A percentile compares a stretch with the other conserved stretches of the same genome.
phyloP scores from a whole-genome alignment of 2,797 vertebrate species.

The Discoglossus pictus region DNA sequence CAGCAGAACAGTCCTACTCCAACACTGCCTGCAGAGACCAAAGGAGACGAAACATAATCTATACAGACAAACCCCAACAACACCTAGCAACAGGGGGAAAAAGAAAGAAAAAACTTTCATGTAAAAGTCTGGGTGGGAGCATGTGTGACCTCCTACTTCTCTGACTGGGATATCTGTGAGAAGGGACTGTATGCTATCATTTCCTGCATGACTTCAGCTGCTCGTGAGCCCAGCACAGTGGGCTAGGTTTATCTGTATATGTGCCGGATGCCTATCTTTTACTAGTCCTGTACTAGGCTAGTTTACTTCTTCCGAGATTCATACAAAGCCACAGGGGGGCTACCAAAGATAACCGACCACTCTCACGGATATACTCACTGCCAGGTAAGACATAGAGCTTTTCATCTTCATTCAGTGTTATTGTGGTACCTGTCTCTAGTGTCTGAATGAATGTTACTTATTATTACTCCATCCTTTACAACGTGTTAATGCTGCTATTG shows the following conservation, averaged over 20 bases:
- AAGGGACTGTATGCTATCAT: conserved; percentile 63
- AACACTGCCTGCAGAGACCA: conserved; percentile 69
- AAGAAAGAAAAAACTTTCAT: conserved; percentile 68
- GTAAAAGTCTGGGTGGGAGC: conserved; percentile 73
- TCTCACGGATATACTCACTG: conserved; percentile 53
- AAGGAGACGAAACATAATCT: conserved; percentile 72
- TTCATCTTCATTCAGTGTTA: too few species aligned
- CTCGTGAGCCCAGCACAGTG: conserved; percentile 64
- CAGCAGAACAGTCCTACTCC: conserved; percentile 72
- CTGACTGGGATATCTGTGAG: conserved; percentile 67
- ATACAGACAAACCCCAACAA: conserved; percentile 73
- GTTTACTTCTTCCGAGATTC: conserved; percentile 55
- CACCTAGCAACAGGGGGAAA: conserved; percentile 77
- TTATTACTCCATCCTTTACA: too few species aligned
- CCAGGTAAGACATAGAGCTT: conserved; percentile 73
- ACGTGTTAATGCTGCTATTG: too few species aligned
- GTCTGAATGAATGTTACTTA: too few species aligned
- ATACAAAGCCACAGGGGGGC: conserved; percentile 52
- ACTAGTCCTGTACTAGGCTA: conserved; percentile 37
- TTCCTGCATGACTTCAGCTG: conserved; percentile 76
- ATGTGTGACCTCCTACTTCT: conserved; percentile 65
- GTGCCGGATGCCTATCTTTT: conserved; percentile 61
- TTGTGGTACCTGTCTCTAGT: too few species aligned
- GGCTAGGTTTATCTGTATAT: conserved; percentile 59
- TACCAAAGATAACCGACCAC: conserved; percentile 53